Conservation (phyloP, 2,888 invertebrate genomes). For the Parthenolecanium corni region DNA sequence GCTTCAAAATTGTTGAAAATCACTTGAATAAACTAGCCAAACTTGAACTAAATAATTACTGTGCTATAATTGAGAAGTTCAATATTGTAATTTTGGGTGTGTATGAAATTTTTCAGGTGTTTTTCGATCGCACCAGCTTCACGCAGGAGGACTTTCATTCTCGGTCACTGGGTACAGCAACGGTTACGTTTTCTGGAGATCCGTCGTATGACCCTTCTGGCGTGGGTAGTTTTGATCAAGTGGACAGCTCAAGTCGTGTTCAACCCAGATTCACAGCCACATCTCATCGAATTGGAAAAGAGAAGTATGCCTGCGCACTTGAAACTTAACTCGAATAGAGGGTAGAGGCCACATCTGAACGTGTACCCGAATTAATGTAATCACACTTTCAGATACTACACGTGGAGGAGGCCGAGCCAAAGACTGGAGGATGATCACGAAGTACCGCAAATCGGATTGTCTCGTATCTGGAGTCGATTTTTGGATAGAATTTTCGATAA, state of each 20-base stretch:
- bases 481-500: constrained; percentile 82
- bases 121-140: constrained; percentile 6
- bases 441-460: constrained; percentile 44
- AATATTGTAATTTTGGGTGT: no score
- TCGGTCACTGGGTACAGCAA: neutral
- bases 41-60: no score
- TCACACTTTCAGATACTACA: constrained; percentile 27
- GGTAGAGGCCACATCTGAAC: no score
- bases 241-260: constrained; percentile 5
- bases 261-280: neutral
- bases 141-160: neutral
- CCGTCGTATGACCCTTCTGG: neutral
- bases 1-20: no score
- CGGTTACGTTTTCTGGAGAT: neutral
- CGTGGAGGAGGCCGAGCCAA: constrained; percentile 29
- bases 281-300: constrained; percentile 10
- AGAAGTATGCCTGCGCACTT: neutral
- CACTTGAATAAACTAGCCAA: no score
- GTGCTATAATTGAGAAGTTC: no score
- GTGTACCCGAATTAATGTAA: neutral
- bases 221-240: neutral
- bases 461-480: constrained; percentile 61
- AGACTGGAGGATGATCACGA: constrained; percentile 30
- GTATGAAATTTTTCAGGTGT: constrained; percentile 4
- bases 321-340: neutral